These are phyloP conservation scores for Myrmophylax atrothorax DNA, from an alignment of 2,113 vertebrate genomes.

Conservation along the genomic window DNA sequence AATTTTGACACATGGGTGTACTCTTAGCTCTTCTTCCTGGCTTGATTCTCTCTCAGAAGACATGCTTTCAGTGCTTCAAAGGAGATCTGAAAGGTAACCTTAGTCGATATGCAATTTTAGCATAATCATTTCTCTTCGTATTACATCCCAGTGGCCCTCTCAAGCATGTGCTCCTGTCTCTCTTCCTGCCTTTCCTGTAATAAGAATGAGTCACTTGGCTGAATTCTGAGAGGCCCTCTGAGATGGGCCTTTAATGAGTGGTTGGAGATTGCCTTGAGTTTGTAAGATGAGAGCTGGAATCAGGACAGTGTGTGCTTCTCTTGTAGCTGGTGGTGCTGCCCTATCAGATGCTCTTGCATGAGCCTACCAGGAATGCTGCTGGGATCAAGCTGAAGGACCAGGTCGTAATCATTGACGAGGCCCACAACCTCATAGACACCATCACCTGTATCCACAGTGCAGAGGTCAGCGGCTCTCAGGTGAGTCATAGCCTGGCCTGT, in stretches of 20 bases:
- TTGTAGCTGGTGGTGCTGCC: conserved; percentile 93
- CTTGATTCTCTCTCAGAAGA: neutral
- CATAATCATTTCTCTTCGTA: neutral
- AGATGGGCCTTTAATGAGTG: neutral
- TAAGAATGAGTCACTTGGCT: neutral
- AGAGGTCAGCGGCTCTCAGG: conserved; percentile 90
- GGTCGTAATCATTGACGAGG: conserved; percentile 93
- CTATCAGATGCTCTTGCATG: conserved; percentile 93
- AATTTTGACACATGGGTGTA: neutral
- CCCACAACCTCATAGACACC: conserved; percentile 95
- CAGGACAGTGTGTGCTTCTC: neutral
- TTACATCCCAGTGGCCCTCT: neutral
- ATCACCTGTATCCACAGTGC: conserved; percentile 88
- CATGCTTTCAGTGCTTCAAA: neutral
- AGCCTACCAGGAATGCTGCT: conserved; percentile 84
- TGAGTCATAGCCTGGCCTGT: conserved; percentile 55
- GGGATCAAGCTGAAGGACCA: conserved; percentile 92
- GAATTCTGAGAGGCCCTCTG: neutral
- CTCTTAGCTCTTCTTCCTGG: neutral
- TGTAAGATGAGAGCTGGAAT: neutral
- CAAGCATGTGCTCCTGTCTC: neutral
- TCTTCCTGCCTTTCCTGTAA: neutral
- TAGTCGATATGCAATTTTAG: neutral
- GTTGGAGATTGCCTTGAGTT: neutral
- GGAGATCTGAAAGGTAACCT: neutral